A percentile compares a stretch with the other conserved stretches of the same genome.
These are phyloP conservation scores for Caenorhabditis briggsae DNA, from an alignment of 1,140 invertebrate genomes.

Conservation along the genomic window DNA sequence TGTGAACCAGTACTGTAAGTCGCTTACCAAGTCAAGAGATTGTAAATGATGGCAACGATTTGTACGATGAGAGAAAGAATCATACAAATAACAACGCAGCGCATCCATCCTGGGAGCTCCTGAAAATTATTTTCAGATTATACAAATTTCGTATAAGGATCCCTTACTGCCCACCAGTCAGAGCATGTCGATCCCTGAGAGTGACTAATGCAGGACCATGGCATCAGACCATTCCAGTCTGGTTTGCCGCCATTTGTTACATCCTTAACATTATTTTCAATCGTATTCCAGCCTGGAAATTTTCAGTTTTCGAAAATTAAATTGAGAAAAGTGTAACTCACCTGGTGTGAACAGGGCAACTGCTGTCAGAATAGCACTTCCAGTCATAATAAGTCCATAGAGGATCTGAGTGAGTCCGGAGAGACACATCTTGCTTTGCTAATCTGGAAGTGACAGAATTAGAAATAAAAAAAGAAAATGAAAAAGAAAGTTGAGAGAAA, in stretches of 20 bases:
- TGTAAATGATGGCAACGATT: constrained; percentile 47
- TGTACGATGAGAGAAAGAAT: constrained; percentile 39
- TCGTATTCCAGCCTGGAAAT: constrained; percentile 30
- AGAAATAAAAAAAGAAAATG: not conserved
- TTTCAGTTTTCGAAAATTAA: not conserved
- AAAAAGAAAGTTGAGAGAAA: not conserved
- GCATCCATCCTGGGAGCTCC: constrained; percentile 53
- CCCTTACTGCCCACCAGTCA: constrained; percentile 61
- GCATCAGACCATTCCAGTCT: constrained; percentile 57
- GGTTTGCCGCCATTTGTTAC: not conserved
- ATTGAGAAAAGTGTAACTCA: not conserved
- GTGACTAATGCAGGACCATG: constrained; percentile 54
- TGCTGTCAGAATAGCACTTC: constrained; percentile 54
- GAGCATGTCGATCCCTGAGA: constrained; percentile 5
- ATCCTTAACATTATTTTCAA: constrained; percentile 28
- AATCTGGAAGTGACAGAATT: not conserved
- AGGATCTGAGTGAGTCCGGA: constrained; percentile 51
- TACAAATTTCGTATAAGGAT: not conserved
- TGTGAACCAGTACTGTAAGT: no score
- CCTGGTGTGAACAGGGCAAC: constrained; percentile 54
- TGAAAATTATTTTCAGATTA: constrained; percentile 5
- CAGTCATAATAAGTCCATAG: constrained; percentile 56
- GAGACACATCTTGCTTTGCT: constrained; percentile 53
- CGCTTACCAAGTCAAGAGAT: constrained; percentile 53
- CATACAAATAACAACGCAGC: constrained; percentile 52